A percentile compares a stretch with the other conserved stretches of the same genome.
phyloP scores from a whole-genome alignment of 2,888 invertebrate genomes.

The Hypsopygia costalis region DNA sequence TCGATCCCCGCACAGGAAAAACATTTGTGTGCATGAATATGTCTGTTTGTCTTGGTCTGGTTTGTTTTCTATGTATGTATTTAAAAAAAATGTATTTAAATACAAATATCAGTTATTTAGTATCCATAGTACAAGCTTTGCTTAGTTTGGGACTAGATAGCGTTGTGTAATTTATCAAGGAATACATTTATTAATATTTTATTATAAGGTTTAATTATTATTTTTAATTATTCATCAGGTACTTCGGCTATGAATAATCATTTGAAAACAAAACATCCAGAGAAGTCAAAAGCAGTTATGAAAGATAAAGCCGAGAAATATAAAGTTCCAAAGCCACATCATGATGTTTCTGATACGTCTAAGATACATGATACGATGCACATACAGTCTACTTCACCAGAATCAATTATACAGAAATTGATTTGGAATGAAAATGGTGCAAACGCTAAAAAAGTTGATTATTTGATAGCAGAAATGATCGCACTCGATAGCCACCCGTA shows the following conservation, averaged over 20 bases:
- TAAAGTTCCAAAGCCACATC: neutral
- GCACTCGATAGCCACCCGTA: conserved; percentile 34
- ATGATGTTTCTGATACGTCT: neutral
- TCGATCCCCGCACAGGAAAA: too few relatives aligned
- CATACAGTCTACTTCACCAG: conserved; percentile 8
- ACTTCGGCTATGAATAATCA: conserved; percentile 14
- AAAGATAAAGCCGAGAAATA: neutral
- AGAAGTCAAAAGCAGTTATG: neutral
- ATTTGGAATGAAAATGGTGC: conserved; percentile 9
- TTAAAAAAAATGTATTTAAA: too few relatives aligned
- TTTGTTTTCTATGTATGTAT: too few relatives aligned
- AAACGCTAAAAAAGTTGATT: conserved; percentile 15
- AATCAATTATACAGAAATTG: conserved; percentile 9
- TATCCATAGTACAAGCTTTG: too few relatives aligned
- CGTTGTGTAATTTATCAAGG: too few relatives aligned
- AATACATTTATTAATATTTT: too few relatives aligned
- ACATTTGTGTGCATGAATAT: too few relatives aligned
- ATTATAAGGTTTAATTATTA: too few relatives aligned
- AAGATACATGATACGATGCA: neutral
- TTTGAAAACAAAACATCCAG: conserved; percentile 14
- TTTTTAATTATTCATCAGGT: conserved; percentile 2
- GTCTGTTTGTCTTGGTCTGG: too few relatives aligned
- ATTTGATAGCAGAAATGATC: conserved; percentile 40
- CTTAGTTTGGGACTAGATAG: too few relatives aligned
- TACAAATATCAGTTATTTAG: too few relatives aligned